A percentile compares a stretch with the other conserved stretches of the same genome.
phyloP scores from a whole-genome alignment of 2,113 vertebrate genomes.

The Nibea albiflora region DNA sequence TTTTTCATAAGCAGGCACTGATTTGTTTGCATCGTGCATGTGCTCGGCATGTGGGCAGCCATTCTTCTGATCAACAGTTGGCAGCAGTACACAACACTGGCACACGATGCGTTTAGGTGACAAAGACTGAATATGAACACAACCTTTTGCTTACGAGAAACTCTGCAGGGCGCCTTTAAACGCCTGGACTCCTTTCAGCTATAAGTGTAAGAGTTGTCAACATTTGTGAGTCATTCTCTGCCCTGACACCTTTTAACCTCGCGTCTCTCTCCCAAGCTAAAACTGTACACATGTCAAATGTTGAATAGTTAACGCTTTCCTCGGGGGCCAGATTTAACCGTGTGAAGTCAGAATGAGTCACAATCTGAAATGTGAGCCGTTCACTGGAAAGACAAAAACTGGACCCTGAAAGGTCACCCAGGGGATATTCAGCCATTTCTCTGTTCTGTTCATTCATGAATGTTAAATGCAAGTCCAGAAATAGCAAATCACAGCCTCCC shows the following conservation, averaged over 20 bases:
- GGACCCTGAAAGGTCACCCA: slow-evolving; percentile 17
- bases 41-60: rapidly evolving
- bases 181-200: background rate
- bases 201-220: background rate
- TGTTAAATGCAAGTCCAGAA: slow-evolving; percentile 42
- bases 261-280: slow-evolving; percentile 8
- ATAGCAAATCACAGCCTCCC: slow-evolving; percentile 33
- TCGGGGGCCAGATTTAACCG: slow-evolving; percentile 37
- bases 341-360: slow-evolving; percentile 49
- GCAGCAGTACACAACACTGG: background rate
- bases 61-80: slow-evolving; percentile 3
- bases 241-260: slow-evolving; percentile 13
- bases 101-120: slow-evolving; percentile 3
- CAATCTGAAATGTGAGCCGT: slow-evolving; percentile 44
- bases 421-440: slow-evolving; percentile 25
- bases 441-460: slow-evolving; percentile 55
- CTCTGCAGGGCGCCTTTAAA: background rate
- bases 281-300: slow-evolving; percentile 25
- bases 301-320: slow-evolving; percentile 52
- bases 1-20: background rate
- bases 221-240: background rate
- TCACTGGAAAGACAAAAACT: slow-evolving; percentile 16
- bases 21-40: background rate
- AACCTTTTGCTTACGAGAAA: background rate
- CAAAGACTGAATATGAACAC: background rate